phyloP scores from a whole-genome alignment of 2,888 invertebrate genomes.

The Oscheius sp. region DNA sequence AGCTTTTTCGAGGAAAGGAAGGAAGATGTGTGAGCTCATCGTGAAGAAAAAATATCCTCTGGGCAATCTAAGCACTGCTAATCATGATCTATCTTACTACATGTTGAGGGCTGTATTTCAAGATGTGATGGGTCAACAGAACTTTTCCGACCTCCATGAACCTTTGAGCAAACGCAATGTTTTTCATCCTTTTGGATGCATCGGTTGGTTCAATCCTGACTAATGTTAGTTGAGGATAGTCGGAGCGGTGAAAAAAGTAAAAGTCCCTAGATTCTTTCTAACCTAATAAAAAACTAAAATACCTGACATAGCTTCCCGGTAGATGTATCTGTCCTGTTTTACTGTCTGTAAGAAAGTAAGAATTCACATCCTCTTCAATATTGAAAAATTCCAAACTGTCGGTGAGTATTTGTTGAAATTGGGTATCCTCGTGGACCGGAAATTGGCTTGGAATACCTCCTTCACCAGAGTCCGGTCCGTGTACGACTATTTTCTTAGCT shows the following conservation, averaged over 20 bases:
- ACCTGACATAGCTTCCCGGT: slow-evolving; percentile 85
- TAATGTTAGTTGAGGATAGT: slow-evolving; percentile 94
- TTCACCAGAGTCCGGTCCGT: slow-evolving; percentile 78
- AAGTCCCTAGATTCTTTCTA: slow-evolving; percentile 82
- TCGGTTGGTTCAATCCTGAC: slow-evolving; percentile 91
- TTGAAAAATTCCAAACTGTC: slow-evolving; percentile 80
- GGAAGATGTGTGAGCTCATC: slow-evolving; percentile 98
- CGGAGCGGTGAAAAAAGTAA: slow-evolving; percentile 93
- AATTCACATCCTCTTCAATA: slow-evolving; percentile 85
- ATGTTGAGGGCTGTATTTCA: slow-evolving; percentile 71
- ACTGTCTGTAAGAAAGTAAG: slow-evolving; percentile 94
- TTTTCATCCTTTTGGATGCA: slow-evolving; percentile 83
- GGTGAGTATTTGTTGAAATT: slow-evolving; percentile 62
- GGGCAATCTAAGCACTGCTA: slow-evolving; percentile 80
- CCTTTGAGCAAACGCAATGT: slow-evolving; percentile 54
- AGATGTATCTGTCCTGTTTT: slow-evolving; percentile 98
- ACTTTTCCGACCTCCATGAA: slow-evolving; percentile 95
- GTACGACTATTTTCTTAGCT: slow-evolving; percentile 84
- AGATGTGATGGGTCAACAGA: slow-evolving; percentile 73
- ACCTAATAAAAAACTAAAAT: background rate
- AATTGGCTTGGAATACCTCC: slow-evolving; percentile 97
- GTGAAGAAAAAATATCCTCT: slow-evolving; percentile 95
- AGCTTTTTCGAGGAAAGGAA: slow-evolving; percentile 94
- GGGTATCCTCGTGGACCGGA: slow-evolving; percentile 82
- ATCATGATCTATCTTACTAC: slow-evolving; percentile 54